These are phyloP conservation scores for Pemphigus obesinymphae DNA, from an alignment of 1,140 invertebrate genomes.

Conservation along the genomic window DNA sequence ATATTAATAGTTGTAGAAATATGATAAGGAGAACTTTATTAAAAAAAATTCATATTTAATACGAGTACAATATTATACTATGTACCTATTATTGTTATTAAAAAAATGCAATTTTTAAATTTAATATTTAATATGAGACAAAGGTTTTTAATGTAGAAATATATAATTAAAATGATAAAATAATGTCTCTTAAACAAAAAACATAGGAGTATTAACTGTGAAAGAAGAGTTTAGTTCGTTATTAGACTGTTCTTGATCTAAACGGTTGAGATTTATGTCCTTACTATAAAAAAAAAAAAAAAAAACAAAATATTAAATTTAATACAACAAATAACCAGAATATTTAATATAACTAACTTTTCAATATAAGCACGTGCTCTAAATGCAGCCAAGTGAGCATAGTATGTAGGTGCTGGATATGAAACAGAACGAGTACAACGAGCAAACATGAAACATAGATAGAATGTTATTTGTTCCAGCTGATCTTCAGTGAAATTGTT, in stretches of 20 bases:
- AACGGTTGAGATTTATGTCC: conserved; percentile 42
- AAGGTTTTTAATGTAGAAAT: no score
- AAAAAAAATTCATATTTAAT: no score
- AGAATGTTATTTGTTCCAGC: conserved; percentile 77
- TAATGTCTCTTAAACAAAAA: no score
- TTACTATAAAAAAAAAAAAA: conserved; percentile 46
- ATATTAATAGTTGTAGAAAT: no score
- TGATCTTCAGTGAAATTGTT: conserved; percentile 66
- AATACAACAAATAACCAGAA: no score
- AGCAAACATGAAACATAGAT: conserved; percentile 82
- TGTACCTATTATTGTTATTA: no score
- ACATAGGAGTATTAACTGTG: conserved; percentile 50
- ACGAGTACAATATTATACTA: no score
- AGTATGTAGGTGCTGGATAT: conserved; percentile 90
- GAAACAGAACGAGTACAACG: conserved; percentile 82
- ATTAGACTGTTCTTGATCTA: conserved; percentile 46
- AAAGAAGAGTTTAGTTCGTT: conserved; percentile 45
- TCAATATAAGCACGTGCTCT: conserved; percentile 63
- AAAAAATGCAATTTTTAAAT: no score
- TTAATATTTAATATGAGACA: no score
- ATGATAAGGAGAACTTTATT: no score
- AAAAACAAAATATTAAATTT: not conserved
- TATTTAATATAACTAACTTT: conserved; percentile 45
- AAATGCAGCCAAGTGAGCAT: conserved; percentile 86
- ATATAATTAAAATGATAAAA: no score